Evolutionary conservation across 2,113 vertebrate species (phyloP), one percentile per base, ranked within the genome.

Genomic region (Parus major): DNA sequence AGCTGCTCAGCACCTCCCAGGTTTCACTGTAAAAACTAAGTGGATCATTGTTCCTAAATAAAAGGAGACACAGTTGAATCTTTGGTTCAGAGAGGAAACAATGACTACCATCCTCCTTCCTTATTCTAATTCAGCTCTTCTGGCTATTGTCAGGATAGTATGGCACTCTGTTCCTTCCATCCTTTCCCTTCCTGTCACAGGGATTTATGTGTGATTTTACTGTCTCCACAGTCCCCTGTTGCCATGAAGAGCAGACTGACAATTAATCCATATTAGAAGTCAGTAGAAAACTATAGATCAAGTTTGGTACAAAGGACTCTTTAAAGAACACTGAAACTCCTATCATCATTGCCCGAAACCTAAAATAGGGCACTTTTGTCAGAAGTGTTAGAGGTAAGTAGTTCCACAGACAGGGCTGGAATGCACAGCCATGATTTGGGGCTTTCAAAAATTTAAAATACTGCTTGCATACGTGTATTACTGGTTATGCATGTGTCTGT

Each of bases 241-340:
- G 12, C 83, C 75, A 63, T 2, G 7, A 95, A 92, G 55, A 91
- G 13, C 73, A 95, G 50, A 91, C 63, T 90, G 44, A 27, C 21
- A 85, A 90, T 95, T 92, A 93, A 84, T 78, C n/a, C n/a, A 35
- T 59, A 56, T 71, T 84, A 86, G 56, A 77, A 88, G 15, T 11
- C 52, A 49, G 50, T 22, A 42, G 57, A 91, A 91, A 92, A 53
- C 28, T 44, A 11, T 10, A 85, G 49, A 82, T 53, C 49, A 76
- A 49, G 19, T 82, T 11, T 82, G 35, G 7, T 69, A 39, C 18
- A 80, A 55, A 89, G 25, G 24, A 39, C 25, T 70, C 11, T 68
- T 39, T 75, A 47, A 81, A 92, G 76, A 71, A 46, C n/a, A 53
- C 12, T 2, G 3, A 49, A 77, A 76, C 7, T 69, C 21, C 5